Percentiles rank a stretch among this genome's conserved stretches.
These are phyloP conservation scores for Bovichtus diacanthus DNA, from an alignment of 2,797 vertebrate species.

Conservation along the genomic window DNA sequence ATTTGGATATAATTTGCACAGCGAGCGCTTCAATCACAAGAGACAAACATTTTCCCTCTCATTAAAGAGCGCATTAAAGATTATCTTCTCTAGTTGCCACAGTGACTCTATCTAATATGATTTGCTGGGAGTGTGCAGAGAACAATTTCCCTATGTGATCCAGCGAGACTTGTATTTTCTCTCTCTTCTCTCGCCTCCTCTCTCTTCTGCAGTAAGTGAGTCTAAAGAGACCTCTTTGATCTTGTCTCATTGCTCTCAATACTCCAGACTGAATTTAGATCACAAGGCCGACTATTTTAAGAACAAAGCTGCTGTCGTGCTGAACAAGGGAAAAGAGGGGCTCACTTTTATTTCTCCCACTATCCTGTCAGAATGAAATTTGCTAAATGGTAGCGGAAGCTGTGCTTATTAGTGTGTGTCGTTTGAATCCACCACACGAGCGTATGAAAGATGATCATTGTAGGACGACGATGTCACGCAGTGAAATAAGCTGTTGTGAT, in stretches of 20 bases:
- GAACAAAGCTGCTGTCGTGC: conserved; percentile 80
- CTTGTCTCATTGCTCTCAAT: conserved; percentile 80
- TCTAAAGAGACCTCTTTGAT: conserved; percentile 85
- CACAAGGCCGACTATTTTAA: conserved; percentile 80
- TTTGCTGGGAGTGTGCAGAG: conserved; percentile 76
- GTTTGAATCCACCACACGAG: conserved; percentile 27
- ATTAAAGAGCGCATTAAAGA: conserved; percentile 84
- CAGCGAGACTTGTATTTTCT: conserved; percentile 74
- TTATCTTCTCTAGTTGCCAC: conserved; percentile 78
- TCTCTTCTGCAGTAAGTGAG: conserved; percentile 75
- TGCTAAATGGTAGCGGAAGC: conserved; percentile 38
- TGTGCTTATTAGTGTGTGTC: conserved; percentile 50
- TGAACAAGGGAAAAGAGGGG: conserved; percentile 73
- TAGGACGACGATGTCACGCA: not conserved
- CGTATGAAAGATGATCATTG: conserved; percentile 13
- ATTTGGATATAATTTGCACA: conserved; percentile 83
- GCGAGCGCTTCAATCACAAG: conserved; percentile 80
- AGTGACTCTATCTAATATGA: conserved; percentile 80
- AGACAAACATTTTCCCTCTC: conserved; percentile 86
- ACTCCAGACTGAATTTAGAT: conserved; percentile 83
- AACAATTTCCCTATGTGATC: conserved; percentile 80
- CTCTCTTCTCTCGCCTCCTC: conserved; percentile 59
- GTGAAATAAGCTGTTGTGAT: not conserved
- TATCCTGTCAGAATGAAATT: conserved; percentile 59
- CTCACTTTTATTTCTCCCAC: conserved; percentile 62